Evolutionary conservation across 2,797 vertebrate genomes (phyloP).

Genomic region (Dendrocincla tyrannina): DNA sequence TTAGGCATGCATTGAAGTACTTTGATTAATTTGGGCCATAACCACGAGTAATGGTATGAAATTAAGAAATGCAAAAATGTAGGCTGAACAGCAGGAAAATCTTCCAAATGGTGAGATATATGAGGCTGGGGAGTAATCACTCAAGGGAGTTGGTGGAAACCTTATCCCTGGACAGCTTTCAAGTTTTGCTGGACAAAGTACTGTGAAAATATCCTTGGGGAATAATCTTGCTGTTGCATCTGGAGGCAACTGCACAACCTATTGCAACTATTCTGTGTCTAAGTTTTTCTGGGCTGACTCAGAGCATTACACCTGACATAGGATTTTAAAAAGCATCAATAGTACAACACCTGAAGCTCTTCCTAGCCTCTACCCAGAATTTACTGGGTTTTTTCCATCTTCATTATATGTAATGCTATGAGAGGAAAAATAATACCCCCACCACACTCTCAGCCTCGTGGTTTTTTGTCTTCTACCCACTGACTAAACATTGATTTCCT

Average conservation of each 20-base stretch:
- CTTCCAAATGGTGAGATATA: not conserved
- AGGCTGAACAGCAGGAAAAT: constrained; percentile 52
- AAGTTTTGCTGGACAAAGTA: constrained; percentile 35
- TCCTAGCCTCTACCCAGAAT: not conserved
- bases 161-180: constrained; percentile 58
- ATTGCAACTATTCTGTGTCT: not conserved
- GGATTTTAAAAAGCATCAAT: not conserved
- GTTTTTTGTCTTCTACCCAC: not conserved
- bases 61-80: constrained; percentile 54
- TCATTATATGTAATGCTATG: not conserved
- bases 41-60: constrained; percentile 25
- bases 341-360: not conserved
- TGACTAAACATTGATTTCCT: constrained; percentile 24
- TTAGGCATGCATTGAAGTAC: not conserved
- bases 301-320: not conserved
- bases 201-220: constrained; percentile 27
- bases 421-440: not conserved
- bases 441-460: not conserved
- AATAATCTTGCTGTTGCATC: constrained; percentile 9
- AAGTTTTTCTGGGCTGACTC: not conserved
- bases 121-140: constrained; percentile 49
- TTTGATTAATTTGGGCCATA: constrained; percentile 29
- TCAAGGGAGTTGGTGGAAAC: constrained; percentile 54
- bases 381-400: not conserved
- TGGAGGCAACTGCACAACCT: not conserved